These are phyloP conservation scores for Bufo gargarizans DNA, from an alignment of 2,113 vertebrate genomes.

Conservation along the genomic window DNA sequence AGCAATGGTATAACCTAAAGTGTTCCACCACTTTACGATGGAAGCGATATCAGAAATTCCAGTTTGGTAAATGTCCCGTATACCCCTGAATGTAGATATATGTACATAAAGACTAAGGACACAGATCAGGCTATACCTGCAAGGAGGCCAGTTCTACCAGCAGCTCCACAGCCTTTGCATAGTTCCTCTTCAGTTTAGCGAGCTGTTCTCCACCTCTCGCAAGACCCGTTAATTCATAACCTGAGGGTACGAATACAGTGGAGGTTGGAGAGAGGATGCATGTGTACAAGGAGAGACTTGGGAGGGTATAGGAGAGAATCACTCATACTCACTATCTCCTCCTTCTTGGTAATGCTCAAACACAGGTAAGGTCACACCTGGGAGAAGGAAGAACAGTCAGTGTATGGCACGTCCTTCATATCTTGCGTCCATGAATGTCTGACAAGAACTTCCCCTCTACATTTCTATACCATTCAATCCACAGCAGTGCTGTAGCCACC, in stretches of 20 bases:
- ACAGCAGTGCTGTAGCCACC: too few species aligned
- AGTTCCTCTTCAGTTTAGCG: conserved; percentile 97
- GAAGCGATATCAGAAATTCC: too few species aligned
- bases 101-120: too few species aligned
- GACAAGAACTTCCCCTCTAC: too few species aligned
- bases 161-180: conserved; percentile 96
- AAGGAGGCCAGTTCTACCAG: conserved; percentile 96
- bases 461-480: too few species aligned
- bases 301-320: not conserved
- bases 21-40: too few species aligned
- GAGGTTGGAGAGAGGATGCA: not conserved
- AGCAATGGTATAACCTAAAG: too few species aligned
- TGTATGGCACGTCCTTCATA: not conserved
- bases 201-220: conserved; percentile 96
- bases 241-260: conserved; percentile 66
- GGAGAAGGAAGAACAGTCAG: not conserved
- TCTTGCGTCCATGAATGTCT: not conserved
- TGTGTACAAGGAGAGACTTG: not conserved
- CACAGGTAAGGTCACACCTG: conserved; percentile 95
- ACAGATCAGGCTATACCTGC: conserved; percentile 77
- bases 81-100: too few species aligned
- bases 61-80: too few species aligned
- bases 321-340: conserved; percentile 89
- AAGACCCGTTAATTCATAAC: conserved; percentile 96
- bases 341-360: conserved; percentile 99